These are phyloP conservation scores for Hydrotaea cyrtoneurina DNA, from an alignment of 2,888 invertebrate genomes.

Conservation along the genomic window DNA sequence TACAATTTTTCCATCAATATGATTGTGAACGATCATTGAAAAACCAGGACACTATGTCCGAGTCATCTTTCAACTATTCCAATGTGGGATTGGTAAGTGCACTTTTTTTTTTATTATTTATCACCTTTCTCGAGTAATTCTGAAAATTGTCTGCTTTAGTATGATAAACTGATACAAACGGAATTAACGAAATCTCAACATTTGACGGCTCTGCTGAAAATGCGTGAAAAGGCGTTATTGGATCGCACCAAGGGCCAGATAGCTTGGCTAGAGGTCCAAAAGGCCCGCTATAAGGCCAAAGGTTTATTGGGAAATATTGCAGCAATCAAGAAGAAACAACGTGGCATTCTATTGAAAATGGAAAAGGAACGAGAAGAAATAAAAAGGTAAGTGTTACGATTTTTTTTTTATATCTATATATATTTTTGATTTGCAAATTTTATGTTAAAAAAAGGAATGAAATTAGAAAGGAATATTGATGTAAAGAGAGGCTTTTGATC, in stretches of 20 bases:
- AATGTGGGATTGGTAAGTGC: constrained; percentile 76
- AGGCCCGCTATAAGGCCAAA: constrained; percentile 83
- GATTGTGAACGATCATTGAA: constrained; percentile 70
- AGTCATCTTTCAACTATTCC: constrained; percentile 74
- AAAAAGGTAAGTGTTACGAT: constrained; percentile 81
- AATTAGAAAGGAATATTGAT: too few relatives aligned
- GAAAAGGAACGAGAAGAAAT: constrained; percentile 87
- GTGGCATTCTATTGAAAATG: constrained; percentile 85
- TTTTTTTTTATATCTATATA: too few relatives aligned
- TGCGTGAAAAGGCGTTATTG: constrained; percentile 85
- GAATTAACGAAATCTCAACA: constrained; percentile 86
- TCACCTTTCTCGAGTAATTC: background rate
- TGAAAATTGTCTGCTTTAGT: constrained; percentile 73
- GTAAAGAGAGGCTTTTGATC: too few relatives aligned
- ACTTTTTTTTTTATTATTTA: constrained; percentile 5
- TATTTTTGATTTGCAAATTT: too few relatives aligned
- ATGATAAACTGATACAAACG: constrained; percentile 85
- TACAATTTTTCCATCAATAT: constrained; percentile 72
- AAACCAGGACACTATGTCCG: constrained; percentile 71
- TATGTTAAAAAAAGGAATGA: too few relatives aligned
- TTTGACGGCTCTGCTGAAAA: constrained; percentile 84
- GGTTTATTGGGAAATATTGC: constrained; percentile 83
- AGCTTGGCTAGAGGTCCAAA: constrained; percentile 85
- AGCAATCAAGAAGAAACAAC: constrained; percentile 85
- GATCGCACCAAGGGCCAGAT: constrained; percentile 86